Conservation (phyloP, 2,888 invertebrate genomes). For the Tipula vernalis region DNA sequence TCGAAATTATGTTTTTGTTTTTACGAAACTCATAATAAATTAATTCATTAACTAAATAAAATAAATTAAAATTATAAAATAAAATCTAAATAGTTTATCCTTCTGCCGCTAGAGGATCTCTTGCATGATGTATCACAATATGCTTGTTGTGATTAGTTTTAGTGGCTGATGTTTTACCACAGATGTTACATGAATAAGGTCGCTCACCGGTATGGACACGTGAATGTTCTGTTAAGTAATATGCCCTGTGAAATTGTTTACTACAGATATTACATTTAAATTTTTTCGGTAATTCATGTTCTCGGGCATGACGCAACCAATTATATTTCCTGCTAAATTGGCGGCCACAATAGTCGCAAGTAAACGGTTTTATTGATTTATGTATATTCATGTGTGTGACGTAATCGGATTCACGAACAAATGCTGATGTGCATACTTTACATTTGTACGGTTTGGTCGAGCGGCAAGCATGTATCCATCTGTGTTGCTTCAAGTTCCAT, state of each 20-base stretch:
- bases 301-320: constrained; percentile 71
- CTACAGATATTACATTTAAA: constrained; percentile 65
- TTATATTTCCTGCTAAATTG: constrained; percentile 82
- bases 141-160: constrained; percentile 88
- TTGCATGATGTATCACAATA: constrained; percentile 76
- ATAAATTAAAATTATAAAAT: neutral
- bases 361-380: constrained; percentile 66
- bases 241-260: constrained; percentile 74
- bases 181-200: constrained; percentile 75
- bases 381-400: constrained; percentile 77
- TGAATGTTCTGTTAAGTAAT: constrained; percentile 78
- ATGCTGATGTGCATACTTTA: constrained; percentile 69
- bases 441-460: constrained; percentile 78
- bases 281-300: constrained; percentile 69
- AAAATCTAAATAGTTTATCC: constrained; percentile 17
- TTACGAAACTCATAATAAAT: neutral
- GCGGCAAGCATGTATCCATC: constrained; percentile 77
- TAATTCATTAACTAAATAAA: neutral
- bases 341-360: constrained; percentile 81
- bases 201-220: constrained; percentile 66
- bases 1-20: neutral
- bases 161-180: constrained; percentile 78
- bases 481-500: constrained; percentile 81
- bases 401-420: constrained; percentile 68
- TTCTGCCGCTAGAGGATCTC: constrained; percentile 78